Evolutionary conservation across 1,140 invertebrate species (phyloP).

Genomic region (Drosophila eugracilis): DNA sequence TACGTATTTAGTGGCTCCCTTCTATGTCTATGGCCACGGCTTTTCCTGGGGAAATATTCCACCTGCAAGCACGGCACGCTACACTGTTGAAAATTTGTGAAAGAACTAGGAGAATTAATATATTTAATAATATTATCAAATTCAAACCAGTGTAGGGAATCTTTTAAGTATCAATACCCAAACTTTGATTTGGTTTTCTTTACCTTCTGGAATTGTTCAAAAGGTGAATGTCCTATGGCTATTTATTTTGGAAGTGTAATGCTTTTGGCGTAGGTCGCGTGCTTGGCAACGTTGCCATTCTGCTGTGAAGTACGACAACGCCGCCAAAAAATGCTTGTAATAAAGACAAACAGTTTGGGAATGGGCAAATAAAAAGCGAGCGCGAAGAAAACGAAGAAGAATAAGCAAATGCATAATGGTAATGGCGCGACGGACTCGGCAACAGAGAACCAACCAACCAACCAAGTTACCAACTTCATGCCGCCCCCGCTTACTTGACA

Average conservation of each 20-base stretch:
- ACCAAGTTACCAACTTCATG: conserved; percentile 20
- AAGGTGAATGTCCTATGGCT: no score
- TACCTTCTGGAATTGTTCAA: no score
- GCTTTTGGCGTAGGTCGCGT: conserved; percentile 57
- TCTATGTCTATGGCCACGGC: conserved; percentile 25
- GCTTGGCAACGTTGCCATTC: conserved; percentile 29
- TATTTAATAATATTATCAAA: no score
- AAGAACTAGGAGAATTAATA: no score
- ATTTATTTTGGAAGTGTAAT: conserved; percentile 4
- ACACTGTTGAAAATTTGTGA: conserved; percentile 7
- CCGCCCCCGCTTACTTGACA: conserved; percentile 56
- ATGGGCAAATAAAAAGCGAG: conserved; percentile 32
- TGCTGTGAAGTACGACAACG: conserved; percentile 52
- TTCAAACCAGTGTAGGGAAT: no score
- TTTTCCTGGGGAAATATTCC: conserved; percentile 8
- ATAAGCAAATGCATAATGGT: conserved; percentile 68
- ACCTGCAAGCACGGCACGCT: conserved; percentile 31
- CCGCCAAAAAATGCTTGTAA: conserved; percentile 52
- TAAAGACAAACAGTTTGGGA: conserved; percentile 77
- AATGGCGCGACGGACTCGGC: conserved; percentile 61
- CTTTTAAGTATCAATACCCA: no score
- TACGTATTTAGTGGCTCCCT: conserved; percentile 73
- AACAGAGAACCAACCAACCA: conserved; percentile 15
- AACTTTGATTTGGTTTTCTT: no score
- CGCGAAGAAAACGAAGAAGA: conserved; percentile 22